Conservation (phyloP, 2,888 invertebrate species). For the Drosophila recens region DNA sequence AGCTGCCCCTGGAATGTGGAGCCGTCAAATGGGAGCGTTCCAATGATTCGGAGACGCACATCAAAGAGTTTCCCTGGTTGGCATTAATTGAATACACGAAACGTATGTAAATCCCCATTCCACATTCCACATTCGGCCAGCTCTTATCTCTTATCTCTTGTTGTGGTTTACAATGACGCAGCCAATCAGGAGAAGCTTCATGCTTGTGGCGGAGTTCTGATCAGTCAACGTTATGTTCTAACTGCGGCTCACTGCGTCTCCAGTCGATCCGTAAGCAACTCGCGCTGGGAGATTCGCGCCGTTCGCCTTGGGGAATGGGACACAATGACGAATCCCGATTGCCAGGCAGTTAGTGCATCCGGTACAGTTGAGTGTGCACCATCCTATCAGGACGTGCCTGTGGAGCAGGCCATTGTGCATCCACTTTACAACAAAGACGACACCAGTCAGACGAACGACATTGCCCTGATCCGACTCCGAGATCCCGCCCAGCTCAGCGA, state of each 20-base stretch:
- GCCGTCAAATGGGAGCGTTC: conserved; percentile 51
- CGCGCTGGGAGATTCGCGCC: conserved; percentile 36
- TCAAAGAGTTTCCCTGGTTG: conserved; percentile 70
- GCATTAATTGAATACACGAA: conserved; percentile 63
- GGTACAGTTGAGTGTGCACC: conserved; percentile 56
- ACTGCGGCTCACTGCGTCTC: conserved; percentile 66
- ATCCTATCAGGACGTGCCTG: conserved; percentile 55
- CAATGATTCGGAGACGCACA: conserved; percentile 51
- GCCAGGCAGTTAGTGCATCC: conserved; percentile 35
- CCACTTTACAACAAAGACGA: conserved; percentile 20
- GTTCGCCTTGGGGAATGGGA: conserved; percentile 73
- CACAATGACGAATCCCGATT: conserved; percentile 69
- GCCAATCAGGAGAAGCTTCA: conserved; percentile 60
- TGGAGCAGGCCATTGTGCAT: conserved; percentile 55
- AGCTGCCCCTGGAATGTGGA: conserved; percentile 61
- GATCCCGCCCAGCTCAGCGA: conserved; percentile 43
- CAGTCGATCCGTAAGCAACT: conserved; percentile 11
- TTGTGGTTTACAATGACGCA: conserved; percentile 22
- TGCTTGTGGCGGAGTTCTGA: conserved; percentile 70
- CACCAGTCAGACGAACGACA: conserved; percentile 49
- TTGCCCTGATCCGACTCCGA: conserved; percentile 61
- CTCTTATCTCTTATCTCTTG: conserved; percentile 32
- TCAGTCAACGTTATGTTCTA: conserved; percentile 62
- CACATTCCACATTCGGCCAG: conserved; percentile 5
- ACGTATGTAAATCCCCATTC: conserved; percentile 43